Evolutionary conservation across 1,140 invertebrate genomes (phyloP), one percentile per base, ranked within the genome.

Genomic region (Orchestia grillus): DNA sequence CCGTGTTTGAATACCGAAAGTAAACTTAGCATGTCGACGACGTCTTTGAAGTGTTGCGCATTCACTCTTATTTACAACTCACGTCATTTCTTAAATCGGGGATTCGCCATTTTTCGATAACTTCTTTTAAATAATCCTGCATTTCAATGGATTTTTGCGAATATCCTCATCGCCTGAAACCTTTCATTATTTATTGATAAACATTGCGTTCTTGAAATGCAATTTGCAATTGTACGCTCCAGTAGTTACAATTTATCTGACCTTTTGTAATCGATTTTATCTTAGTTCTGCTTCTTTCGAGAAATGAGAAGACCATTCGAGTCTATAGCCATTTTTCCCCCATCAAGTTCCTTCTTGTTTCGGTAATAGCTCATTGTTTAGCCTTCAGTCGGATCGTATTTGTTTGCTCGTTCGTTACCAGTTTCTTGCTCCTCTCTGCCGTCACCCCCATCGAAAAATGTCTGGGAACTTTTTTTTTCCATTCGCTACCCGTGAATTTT

Each of bases 341-440:
- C 92, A 44, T 94, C 40, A 94, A 94, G 92, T 47, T 44, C 44
- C 43, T 94, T 47, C 92, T 94, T 94, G 44, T 47, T 94, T 94
- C 92, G 44, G 43, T n/a, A 94, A 94, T 94, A 94, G 92, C 92
- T 94, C 92, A 94, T 45, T 94, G 92, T 94, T 94, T 94, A 44
- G 92, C 40, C 92, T 94, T 94, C 44, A 94, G 92, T 94, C 44
- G 92, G 44, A 28, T 94, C 92, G 16, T 94, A 94, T 94, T 94
- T 94, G 92, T 94, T 94, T 94, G 92, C 6, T 94, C 92, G 44
- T 94, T 94, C 47, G 92, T 94, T 94, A 44, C 92, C 43, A 94
- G 92, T 45, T 94, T 94, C 44, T 94, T 47, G 36, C 3, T 44
- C 41, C 44, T 45, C 92, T 94, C 43, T 8, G 92, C 92, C 92